These are phyloP conservation scores for Seriola dumerili DNA, from an alignment of 2,113 vertebrate genomes.

Conservation along the genomic window DNA sequence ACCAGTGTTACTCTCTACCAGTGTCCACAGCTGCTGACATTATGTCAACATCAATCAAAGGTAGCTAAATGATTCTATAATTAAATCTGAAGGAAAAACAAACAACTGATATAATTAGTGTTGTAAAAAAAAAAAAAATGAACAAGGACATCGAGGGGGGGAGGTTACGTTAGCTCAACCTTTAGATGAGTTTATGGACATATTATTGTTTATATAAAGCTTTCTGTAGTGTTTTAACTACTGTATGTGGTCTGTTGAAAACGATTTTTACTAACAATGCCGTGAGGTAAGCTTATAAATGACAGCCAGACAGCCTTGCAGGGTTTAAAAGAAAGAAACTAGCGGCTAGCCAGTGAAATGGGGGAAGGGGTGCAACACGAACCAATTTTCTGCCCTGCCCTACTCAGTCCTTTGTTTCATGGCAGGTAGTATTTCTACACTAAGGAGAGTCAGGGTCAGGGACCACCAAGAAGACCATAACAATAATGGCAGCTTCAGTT, in stretches of 20 bases:
- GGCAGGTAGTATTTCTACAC: slow-evolving; percentile 35
- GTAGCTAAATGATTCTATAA: neutral
- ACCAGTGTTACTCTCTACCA: neutral
- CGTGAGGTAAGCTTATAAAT: neutral
- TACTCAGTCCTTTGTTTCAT: slow-evolving; percentile 69
- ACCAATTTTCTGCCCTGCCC: slow-evolving; percentile 60
- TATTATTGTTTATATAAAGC: neutral
- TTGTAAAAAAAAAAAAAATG: neutral
- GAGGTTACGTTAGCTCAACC: neutral
- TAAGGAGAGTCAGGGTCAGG: neutral
- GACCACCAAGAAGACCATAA: neutral
- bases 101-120: neutral
- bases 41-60: neutral
- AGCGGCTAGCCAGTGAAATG: slow-evolving; percentile 50
- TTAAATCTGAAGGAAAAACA: slow-evolving; percentile 11
- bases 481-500: neutral
- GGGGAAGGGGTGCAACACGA: slow-evolving; percentile 76
- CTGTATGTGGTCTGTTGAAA: neutral
- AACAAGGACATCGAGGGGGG: neutral
- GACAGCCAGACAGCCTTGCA: slow-evolving; percentile 14
- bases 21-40: neutral
- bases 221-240: neutral
- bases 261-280: slow-evolving; percentile 2
- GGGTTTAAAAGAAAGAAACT: slow-evolving; percentile 16
- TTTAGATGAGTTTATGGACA: neutral